Percentiles rank a stretch among this genome's conserved stretches.
These are phyloP conservation scores for Nymphalis urticae DNA, from an alignment of 2,888 invertebrate genomes.

Conservation along the genomic window DNA sequence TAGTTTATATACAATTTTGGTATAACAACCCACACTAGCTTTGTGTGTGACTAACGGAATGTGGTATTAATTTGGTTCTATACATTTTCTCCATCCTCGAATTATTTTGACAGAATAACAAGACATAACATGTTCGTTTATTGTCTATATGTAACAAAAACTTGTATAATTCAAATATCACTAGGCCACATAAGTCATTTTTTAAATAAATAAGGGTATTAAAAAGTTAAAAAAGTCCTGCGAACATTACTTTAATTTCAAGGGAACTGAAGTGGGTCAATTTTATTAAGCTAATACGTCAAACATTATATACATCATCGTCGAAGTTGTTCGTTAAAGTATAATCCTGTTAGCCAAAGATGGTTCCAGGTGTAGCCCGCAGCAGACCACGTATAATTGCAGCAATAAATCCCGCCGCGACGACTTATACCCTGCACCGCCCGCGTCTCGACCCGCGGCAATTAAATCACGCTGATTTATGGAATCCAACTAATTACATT, in stretches of 20 bases:
- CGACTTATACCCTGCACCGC: constrained; percentile 56
- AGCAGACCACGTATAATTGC: constrained; percentile 72
- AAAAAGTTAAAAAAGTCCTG: background rate
- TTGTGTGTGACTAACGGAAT: too few relatives aligned
- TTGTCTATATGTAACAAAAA: too few relatives aligned
- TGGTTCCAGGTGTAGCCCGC: constrained; percentile 56
- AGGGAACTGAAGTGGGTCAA: constrained; percentile 17
- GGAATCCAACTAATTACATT: constrained; percentile 64
- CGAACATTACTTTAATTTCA: background rate
- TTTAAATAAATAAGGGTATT: background rate
- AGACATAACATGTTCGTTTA: too few relatives aligned
- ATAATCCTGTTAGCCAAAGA: constrained; percentile 57
- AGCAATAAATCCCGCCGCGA: constrained; percentile 68
- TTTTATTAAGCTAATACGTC: constrained; percentile 42
- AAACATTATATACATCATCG: constrained; percentile 47
- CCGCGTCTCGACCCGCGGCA: constrained; percentile 63
- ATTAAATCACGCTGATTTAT: constrained; percentile 74
- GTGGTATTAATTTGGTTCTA: too few relatives aligned
- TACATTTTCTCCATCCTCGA: too few relatives aligned
- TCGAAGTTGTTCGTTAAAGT: constrained; percentile 49
- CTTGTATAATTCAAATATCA: too few relatives aligned
- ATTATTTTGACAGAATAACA: too few relatives aligned
- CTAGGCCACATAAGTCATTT: too few relatives aligned
- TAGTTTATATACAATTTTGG: too few relatives aligned
- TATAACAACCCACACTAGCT: too few relatives aligned